These are phyloP conservation scores for Aricia artaxerxes DNA, from an alignment of 2,888 invertebrate species.

Conservation along the genomic window DNA sequence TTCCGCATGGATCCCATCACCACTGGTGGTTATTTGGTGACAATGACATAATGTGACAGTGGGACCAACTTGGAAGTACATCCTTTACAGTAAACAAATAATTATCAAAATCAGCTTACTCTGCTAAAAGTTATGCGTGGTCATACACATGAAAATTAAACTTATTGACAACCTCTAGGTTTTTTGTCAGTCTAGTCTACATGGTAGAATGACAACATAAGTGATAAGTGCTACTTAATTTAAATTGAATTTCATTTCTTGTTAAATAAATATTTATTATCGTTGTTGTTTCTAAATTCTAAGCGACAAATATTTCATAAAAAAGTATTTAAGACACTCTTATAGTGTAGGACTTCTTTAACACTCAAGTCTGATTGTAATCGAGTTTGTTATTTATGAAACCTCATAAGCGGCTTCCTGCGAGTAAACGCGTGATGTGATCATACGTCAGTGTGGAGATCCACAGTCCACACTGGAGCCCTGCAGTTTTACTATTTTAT, in stretches of 20 bases:
- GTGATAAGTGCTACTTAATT: no score
- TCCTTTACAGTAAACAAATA: no score
- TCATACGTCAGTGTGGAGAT: not conserved
- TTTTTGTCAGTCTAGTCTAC: no score
- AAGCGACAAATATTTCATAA: not conserved
- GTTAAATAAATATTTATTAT: no score
- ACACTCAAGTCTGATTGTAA: constrained; percentile 24
- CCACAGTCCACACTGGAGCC: not conserved
- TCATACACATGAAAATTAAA: not conserved
- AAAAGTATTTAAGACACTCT: not conserved
- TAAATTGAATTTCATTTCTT: no score
- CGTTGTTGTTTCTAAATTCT: no score
- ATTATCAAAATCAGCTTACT: not conserved
- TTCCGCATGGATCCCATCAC: no score
- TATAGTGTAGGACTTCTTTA: not conserved
- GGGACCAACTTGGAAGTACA: no score
- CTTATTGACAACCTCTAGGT: not conserved
- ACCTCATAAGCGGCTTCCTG: constrained; percentile 24
- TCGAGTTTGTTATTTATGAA: constrained; percentile 23
- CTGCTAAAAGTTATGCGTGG: not conserved
- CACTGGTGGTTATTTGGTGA: no score
- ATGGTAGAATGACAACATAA: no score
- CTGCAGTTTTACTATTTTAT: no score
- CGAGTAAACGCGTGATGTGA: not conserved
- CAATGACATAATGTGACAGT: no score